Evolutionary conservation across 2,113 vertebrate species (phyloP).

Genomic region (sheep (Ovis aries)): ARS-UI_Ramb_v3.0 NC_056055.1:108890501-108891000

Average conservation of each 20-base stretch:
- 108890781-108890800: neutral
- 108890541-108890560: neutral
- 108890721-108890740: neutral
- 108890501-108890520: neutral
- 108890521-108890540: neutral
- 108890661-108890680: neutral
- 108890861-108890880: neutral
- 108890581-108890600: neutral
- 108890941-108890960: neutral
- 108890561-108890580: neutral
- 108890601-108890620: neutral
- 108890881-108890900: neutral
- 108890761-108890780: neutral
- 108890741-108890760: neutral
- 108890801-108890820: neutral
- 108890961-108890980: neutral
- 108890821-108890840: neutral
- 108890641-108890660: neutral
- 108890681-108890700: neutral
- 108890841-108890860: neutral
- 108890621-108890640: neutral
- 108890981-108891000: neutral
- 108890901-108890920: neutral
- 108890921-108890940: neutral
- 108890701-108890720: neutral